Evolutionary conservation across 2,888 invertebrate species (phyloP).

Genomic region (Megaustenia siamemsis): DNA sequence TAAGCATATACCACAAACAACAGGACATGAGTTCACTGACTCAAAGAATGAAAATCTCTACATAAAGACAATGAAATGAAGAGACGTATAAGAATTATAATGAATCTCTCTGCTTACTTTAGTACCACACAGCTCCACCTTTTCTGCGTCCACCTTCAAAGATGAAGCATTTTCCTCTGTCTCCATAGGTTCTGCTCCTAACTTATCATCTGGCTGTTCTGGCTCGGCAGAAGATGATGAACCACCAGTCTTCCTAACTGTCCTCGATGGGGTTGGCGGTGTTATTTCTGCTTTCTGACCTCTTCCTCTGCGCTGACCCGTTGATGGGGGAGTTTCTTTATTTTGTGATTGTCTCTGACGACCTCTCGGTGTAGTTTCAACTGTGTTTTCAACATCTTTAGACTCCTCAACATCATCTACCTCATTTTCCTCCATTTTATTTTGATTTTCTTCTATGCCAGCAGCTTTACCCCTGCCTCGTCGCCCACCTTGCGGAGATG

Average conservation of each 20-base stretch:
- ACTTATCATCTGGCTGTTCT: neutral
- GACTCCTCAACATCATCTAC: neutral
- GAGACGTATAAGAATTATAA: neutral
- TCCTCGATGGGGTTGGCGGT: conserved; percentile 6
- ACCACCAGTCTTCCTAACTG: neutral
- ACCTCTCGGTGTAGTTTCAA: conserved; percentile 25
- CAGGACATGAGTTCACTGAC: no score
- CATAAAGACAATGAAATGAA: neutral
- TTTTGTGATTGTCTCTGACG: conserved; percentile 11
- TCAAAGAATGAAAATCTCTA: no score
- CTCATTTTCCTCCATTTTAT: neutral
- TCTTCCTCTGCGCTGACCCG: conserved; percentile 10
- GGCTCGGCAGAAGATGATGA: conserved; percentile 1
- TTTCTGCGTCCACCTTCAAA: neutral
- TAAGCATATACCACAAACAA: no score
- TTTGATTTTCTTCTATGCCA: conserved; percentile 23
- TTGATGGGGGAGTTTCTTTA: neutral
- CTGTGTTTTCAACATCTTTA: neutral
- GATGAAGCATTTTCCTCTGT: neutral
- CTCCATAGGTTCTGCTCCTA: conserved; percentile 36
- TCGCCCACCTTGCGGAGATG: neutral
- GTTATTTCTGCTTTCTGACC: conserved; percentile 35
- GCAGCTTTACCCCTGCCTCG: conserved; percentile 28
- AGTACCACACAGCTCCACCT: neutral
- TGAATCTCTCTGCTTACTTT: neutral